A percentile compares a stretch with the other conserved stretches of the same genome.
phyloP scores from a whole-genome alignment of 37 sponge, comb jelly and placozoan genomes.

The Oopsacas minuta region DNA sequence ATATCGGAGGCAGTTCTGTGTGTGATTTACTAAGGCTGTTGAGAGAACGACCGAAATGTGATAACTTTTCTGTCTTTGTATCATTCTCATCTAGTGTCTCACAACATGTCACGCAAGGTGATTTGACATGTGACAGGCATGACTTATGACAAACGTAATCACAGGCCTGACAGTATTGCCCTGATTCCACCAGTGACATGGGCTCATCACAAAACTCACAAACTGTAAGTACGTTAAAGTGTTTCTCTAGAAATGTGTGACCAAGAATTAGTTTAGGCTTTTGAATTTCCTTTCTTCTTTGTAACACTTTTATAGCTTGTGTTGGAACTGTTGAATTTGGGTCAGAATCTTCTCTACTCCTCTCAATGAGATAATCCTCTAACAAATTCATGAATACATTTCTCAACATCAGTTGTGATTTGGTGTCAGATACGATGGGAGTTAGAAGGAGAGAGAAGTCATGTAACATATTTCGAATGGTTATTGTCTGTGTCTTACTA shows the following conservation, averaged over 20 bases:
- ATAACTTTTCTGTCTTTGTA: not conserved
- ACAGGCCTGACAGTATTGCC: constrained; percentile 47
- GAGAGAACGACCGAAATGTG: not conserved
- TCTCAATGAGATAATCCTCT: not conserved
- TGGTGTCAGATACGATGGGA: not conserved
- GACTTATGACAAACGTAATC: constrained; percentile 2
- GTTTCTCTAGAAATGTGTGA: constrained; percentile 43
- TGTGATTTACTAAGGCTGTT: not conserved
- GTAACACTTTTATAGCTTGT: not conserved
- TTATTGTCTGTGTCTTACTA: not conserved
- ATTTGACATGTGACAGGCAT: not conserved
- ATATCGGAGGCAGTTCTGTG: not conserved
- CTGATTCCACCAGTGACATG: constrained; percentile 53
- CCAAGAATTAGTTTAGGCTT: constrained; percentile 23
- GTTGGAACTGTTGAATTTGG: not conserved
- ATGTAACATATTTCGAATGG: not conserved
- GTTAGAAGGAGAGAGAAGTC: constrained; percentile 9
- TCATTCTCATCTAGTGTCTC: not conserved
- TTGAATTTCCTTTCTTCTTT: not conserved
- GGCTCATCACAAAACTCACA: constrained; percentile 56
- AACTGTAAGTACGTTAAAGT: constrained; percentile 61
- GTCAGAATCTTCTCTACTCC: not conserved
- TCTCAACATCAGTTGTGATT: not conserved
- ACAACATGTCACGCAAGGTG: not conserved
- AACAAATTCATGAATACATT: constrained; percentile 13